phyloP scores from a whole-genome alignment of 1,140 invertebrate genomes.

The Pectinophora gossypiella region DNA sequence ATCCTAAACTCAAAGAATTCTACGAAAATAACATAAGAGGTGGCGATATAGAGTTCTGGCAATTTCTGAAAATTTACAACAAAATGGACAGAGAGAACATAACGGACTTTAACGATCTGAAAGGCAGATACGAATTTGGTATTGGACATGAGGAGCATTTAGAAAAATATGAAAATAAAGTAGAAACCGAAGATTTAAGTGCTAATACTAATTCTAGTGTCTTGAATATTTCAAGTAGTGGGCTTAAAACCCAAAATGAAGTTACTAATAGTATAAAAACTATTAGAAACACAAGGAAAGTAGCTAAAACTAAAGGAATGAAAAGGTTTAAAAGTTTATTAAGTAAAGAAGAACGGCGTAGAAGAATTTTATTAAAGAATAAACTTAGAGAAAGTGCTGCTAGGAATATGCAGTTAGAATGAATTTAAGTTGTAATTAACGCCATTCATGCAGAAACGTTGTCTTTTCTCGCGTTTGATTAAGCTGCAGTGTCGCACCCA shows the following conservation, averaged over 20 bases:
- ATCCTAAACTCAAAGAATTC: slow-evolving; percentile 46
- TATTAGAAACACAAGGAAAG: neutral
- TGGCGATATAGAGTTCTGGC: slow-evolving; percentile 58
- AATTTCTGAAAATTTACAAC: slow-evolving; percentile 60
- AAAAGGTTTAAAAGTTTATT: slow-evolving; percentile 20
- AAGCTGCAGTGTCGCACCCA: too few species aligned
- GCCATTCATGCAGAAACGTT: too few species aligned
- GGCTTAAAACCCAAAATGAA: neutral
- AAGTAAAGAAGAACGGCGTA: slow-evolving; percentile 19
- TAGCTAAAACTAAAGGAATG: neutral
- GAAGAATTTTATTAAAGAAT: slow-evolving; percentile 17
- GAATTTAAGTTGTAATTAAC: too few species aligned
- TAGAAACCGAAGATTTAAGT: too few species aligned
- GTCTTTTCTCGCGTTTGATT: too few species aligned
- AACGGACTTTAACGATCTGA: slow-evolving; percentile 45
- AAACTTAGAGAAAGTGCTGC: slow-evolving; percentile 16
- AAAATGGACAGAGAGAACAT: slow-evolving; percentile 48
- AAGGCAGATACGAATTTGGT: slow-evolving; percentile 37
- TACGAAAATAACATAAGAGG: slow-evolving; percentile 54
- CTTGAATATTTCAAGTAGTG: neutral
- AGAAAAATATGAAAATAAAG: neutral
- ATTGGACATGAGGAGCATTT: too few species aligned
- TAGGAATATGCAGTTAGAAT: too few species aligned
- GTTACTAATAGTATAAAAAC: neutral
- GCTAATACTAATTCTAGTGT: neutral